phyloP scores from a whole-genome alignment of 2,797 vertebrate genomes.

The Epinephelus malabaricus region DNA sequence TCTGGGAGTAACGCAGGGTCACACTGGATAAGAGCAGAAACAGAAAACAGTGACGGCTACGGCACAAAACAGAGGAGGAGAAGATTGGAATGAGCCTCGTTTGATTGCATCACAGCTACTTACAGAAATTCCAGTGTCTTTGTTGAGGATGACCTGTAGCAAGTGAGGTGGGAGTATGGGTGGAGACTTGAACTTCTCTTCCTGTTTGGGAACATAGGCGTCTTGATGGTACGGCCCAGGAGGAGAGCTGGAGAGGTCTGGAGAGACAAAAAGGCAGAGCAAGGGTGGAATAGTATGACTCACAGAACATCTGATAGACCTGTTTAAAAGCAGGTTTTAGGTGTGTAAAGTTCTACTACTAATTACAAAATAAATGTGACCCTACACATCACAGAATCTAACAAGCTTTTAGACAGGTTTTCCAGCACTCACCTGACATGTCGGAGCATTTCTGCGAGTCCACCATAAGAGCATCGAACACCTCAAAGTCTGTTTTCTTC shows the following conservation, averaged over 20 bases:
- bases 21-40: slow-evolving; percentile 85
- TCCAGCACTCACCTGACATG: slow-evolving; percentile 89
- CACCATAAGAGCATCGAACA: slow-evolving; percentile 99
- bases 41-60: background rate
- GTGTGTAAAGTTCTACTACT: no score
- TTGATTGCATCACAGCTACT: slow-evolving; percentile 75
- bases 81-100: no score
- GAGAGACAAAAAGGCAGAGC: background rate
- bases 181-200: slow-evolving; percentile 95
- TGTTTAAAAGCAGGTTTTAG: background rate
- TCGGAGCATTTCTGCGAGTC: slow-evolving; percentile 98
- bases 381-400: background rate
- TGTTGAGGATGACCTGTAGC: slow-evolving; percentile 98
- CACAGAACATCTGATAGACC: background rate
- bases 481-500: slow-evolving; percentile 99
- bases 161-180: slow-evolving; percentile 98
- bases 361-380: no score
- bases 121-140: slow-evolving; percentile 98
- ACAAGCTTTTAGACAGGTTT: background rate
- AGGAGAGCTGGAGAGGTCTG: slow-evolving; percentile 97
- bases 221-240: slow-evolving; percentile 98
- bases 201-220: slow-evolving; percentile 92
- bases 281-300: background rate
- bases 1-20: slow-evolving; percentile 97
- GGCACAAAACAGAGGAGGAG: background rate